These are phyloP conservation scores for Philereme transversata DNA, from an alignment of 2,888 invertebrate genomes.

Conservation along the genomic window DNA sequence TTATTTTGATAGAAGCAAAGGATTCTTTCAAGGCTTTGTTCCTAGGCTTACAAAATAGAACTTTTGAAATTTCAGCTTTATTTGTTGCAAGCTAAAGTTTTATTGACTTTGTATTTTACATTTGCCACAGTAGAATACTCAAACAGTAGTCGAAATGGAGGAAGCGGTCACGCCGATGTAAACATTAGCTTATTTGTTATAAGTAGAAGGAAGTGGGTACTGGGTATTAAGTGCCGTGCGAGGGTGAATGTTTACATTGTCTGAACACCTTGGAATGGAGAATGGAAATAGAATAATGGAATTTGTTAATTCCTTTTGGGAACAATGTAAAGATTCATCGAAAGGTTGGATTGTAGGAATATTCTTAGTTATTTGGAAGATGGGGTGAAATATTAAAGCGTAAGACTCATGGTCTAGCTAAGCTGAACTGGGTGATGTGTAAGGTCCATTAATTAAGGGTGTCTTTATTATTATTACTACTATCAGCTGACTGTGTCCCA, in stretches of 20 bases:
- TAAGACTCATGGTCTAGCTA: too few species aligned
- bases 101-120: not conserved
- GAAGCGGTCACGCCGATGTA: constrained; percentile 27
- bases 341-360: too few species aligned
- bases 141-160: constrained; percentile 25
- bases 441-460: too few species aligned
- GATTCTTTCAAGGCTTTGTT: constrained; percentile 6
- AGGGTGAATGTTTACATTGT: constrained; percentile 21
- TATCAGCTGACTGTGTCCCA: too few species aligned
- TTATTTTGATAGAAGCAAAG: constrained; percentile 6
- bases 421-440: too few species aligned
- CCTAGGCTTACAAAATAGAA: not conserved
- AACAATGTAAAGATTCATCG: too few species aligned
- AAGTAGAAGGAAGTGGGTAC: constrained; percentile 24
- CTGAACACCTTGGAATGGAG: constrained; percentile 14
- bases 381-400: too few species aligned
- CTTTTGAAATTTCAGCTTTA: constrained; percentile 1
- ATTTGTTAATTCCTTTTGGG: too few species aligned
- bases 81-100: not conserved
- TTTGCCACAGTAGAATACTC: constrained; percentile 9
- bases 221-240: constrained; percentile 16
- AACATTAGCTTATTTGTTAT: constrained; percentile 27
- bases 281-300: constrained; percentile 1
- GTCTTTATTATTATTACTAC: too few species aligned
- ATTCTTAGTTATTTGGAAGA: too few species aligned